Conservation (phyloP, 2,113 vertebrate genomes). For the Sturnira hondurensis region DNA sequence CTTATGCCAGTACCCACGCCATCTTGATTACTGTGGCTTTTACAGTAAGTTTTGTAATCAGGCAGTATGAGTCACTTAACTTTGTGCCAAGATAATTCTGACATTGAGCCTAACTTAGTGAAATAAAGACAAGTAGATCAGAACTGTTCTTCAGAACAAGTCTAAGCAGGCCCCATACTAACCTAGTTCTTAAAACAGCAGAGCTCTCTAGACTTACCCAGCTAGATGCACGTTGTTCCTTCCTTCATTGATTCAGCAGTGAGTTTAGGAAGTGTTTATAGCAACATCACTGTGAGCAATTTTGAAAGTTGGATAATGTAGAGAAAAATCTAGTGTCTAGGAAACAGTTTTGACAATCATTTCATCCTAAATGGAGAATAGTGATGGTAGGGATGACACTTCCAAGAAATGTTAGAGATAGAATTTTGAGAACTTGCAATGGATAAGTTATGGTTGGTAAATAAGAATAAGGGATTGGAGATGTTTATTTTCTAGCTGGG, state of each 20-base stretch:
- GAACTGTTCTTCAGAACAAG: neutral
- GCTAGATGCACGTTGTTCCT: neutral
- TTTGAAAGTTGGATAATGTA: neutral
- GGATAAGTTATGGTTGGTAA: neutral
- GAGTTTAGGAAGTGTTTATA: neutral
- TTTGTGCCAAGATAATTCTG: neutral
- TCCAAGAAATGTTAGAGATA: neutral
- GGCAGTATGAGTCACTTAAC: neutral
- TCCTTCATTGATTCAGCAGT: neutral
- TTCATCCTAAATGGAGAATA: neutral
- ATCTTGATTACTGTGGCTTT: neutral
- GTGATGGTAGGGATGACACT: neutral
- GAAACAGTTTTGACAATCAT: neutral
- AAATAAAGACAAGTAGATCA: neutral
- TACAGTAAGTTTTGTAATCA: neutral
- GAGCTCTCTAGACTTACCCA: neutral
- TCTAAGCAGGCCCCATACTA: neutral
- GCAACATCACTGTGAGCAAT: neutral
- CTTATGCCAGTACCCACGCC: neutral
- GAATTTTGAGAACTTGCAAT: neutral
- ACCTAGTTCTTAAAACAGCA: neutral
- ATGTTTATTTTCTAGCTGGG: neutral
- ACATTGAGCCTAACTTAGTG: neutral
- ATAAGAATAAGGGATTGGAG: neutral
- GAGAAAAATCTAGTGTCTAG: neutral